Evolutionary conservation across 2,797 vertebrate species (phyloP).

Genomic region (Hemibagrus guttatus): DNA sequence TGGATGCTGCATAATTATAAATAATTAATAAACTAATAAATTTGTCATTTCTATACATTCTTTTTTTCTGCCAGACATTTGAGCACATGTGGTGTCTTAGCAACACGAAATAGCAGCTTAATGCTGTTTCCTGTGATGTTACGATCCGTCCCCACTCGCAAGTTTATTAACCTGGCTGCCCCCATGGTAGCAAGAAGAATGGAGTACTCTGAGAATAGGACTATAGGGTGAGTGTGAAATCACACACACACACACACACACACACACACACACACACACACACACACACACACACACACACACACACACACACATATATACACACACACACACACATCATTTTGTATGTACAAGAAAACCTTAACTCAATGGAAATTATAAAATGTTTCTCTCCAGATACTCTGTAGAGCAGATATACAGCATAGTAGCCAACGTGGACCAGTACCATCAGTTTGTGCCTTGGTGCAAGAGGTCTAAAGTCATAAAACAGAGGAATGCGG

Average conservation of each 20-base stretch:
- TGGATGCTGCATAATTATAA: not conserved
- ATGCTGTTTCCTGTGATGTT: slow-evolving; percentile 34
- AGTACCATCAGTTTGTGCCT: slow-evolving; percentile 81
- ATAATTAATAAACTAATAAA: no score
- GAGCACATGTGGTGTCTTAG: slow-evolving; percentile 61
- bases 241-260: not conserved
- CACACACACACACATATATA: not conserved
- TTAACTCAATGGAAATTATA: not conserved
- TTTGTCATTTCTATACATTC: not conserved
- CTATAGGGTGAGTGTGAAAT: slow-evolving; percentile 63
- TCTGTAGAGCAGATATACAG: slow-evolving; percentile 77
- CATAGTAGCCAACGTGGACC: slow-evolving; percentile 74
- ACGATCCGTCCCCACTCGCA: slow-evolving; percentile 53
- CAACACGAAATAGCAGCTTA: slow-evolving; percentile 46
- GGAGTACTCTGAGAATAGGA: slow-evolving; percentile 72
- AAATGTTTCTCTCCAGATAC: slow-evolving; percentile 65
- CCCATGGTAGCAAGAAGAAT: slow-evolving; percentile 67
- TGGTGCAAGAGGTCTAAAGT: slow-evolving; percentile 81
- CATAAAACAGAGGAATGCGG: slow-evolving; percentile 54
- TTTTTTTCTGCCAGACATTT: slow-evolving; percentile 57
- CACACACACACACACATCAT: not conserved
- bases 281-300: not conserved
- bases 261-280: not conserved
- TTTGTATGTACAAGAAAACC: not conserved
- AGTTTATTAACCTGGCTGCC: slow-evolving; percentile 72